Evolutionary conservation across 2,113 vertebrate genomes (phyloP), one percentile per base, ranked within the genome.

Genomic region (Rutilus rutilus): DNA sequence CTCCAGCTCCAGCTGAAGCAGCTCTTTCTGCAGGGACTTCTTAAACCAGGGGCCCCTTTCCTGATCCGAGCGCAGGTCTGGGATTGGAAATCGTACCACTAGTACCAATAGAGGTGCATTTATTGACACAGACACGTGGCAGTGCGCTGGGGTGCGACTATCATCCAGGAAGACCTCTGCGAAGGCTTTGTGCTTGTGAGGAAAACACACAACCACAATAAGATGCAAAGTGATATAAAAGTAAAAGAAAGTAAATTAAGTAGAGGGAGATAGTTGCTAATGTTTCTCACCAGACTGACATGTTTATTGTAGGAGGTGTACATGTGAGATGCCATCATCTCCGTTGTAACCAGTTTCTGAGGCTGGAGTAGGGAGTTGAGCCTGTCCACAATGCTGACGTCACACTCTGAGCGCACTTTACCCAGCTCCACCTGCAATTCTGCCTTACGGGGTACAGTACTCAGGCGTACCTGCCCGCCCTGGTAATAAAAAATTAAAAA

Each of bases 21-120:
- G 93, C 92, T 99, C 98, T 91, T 97, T 99, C 91, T 99, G 97
- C 88, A 99, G 95, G 0, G 97, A 99, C 91, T 98, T 98, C 91
- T 98, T 98, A 92, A 99, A 99, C 98, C 98, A 99, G 0, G 98
- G 97, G 76, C 98, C 98, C 88, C 98, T 93, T 90, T 99, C 98
- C 90, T 98, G 98, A 93, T 99, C 98, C 23, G 98, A 98, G 19
- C 98, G 96, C 59, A 99, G 94, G 90, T 99, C 98, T 23, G 98
- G 98, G 90, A 99, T 99, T 7, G 98, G 98, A 87, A 99, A 99
- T 21, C 97, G 97, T 83, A 99, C 93, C 7, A 95, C 95, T 57
- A 99, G 93, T 75, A 94, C 94, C 83, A 99, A 92, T 1, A 94
- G 82, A 1, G 98, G 97, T 0, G 97, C 96, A 36, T 90, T 96